Conservation (phyloP, 2,113 vertebrate genomes). For the Calidris pygmaea region DNA sequence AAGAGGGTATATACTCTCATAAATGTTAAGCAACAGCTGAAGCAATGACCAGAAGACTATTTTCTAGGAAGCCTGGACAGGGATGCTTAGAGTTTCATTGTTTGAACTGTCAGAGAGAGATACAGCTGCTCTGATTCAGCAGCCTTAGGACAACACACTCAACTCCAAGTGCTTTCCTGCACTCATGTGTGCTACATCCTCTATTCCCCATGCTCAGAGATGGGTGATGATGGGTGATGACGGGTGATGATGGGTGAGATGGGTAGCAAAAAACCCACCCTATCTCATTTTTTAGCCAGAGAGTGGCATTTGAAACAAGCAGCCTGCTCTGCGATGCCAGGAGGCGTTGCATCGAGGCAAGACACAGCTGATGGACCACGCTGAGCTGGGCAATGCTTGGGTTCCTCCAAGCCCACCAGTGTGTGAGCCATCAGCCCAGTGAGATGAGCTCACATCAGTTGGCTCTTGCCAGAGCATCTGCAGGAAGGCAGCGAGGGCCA, state of each 20-base stretch:
- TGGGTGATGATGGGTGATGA: not conserved
- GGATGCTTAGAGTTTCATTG: not conserved
- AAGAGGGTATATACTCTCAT: not conserved
- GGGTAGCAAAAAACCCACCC: not conserved
- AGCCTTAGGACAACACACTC: not conserved
- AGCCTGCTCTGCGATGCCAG: not conserved
- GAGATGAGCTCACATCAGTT: not conserved
- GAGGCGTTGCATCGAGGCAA: not conserved
- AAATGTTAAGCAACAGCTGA: not conserved
- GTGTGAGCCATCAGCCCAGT: not conserved
- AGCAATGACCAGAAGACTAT: not conserved
- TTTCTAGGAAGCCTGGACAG: not conserved
- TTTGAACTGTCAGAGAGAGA: not conserved
- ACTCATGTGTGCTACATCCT: not conserved
- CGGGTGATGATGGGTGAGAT: too few species aligned
- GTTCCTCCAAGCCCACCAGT: not conserved
- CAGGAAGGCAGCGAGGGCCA: not conserved
- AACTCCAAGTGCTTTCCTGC: not conserved
- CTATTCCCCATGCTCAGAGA: not conserved
- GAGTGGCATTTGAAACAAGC: not conserved
- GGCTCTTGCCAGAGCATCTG: not conserved
- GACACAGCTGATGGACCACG: not conserved
- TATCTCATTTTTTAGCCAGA: not conserved
- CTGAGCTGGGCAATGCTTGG: not conserved
- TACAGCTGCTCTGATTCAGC: not conserved